phyloP scores from a whole-genome alignment of 1,140 invertebrate species.

The Periplaneta americana region DNA sequence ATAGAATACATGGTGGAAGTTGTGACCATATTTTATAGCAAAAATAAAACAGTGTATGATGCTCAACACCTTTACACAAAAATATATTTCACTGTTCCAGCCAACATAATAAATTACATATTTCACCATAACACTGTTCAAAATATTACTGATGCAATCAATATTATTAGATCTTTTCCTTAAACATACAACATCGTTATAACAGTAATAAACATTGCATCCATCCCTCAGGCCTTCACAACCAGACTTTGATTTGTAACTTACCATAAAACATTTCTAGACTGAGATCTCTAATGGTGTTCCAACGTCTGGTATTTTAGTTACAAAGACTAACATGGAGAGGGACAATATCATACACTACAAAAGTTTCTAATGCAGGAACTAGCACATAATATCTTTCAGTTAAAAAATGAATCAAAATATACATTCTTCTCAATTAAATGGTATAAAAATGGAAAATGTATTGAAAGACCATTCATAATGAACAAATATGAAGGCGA shows the following conservation, averaged over 20 bases:
- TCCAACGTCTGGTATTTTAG: not conserved
- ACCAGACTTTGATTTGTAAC: no score
- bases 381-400: not conserved
- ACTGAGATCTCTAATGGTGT: not conserved
- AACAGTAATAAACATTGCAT: not conserved
- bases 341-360: not conserved
- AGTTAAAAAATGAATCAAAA: not conserved
- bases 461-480: not conserved
- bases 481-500: not conserved
- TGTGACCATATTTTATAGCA: no score
- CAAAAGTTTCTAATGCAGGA: no score
- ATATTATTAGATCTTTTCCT: not conserved
- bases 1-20: not conserved
- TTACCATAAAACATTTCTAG: not conserved
- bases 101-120: not conserved
- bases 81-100: conserved; percentile 1
- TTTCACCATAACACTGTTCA: not conserved
- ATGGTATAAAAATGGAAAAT: not conserved
- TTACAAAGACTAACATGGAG: not conserved
- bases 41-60: conserved; percentile 2
- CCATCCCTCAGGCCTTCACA: not conserved
- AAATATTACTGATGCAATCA: not conserved
- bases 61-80: conserved; percentile 8
- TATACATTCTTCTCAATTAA: not conserved
- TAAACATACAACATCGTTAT: not conserved